Base-by-base conservation (phyloP, 2,888 invertebrate species). In the Nephrocerus scutellatus region DNA sequence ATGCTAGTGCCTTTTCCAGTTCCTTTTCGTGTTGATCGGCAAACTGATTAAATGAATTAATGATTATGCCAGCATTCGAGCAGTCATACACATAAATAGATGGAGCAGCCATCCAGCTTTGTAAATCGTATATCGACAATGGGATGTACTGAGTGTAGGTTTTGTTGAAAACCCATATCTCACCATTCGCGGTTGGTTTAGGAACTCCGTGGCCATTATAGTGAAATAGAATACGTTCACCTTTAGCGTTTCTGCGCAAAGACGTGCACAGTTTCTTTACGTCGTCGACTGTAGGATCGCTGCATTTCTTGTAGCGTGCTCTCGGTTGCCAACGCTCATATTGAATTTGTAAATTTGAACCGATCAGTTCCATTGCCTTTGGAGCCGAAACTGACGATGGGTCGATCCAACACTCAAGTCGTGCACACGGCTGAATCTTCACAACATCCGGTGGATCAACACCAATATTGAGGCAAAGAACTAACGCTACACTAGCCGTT, bases 151-250 rank as follows among this genome's bases (percentile, higher is more conserved):
- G 97, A 4, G 98, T 99, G 68, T 92, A 98, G 22, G 83, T 87
- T 83, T 92, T 81, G 71, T 99, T 98, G 72, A 98, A 98, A 4
- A 99, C 96, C 97, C 97, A 97, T 56, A 97, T 91, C 74, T 99
- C 98, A 7, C 98, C 97, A 71, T 98, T 98, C 13, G 81, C 75
- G 8, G 98, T 98, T 21, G 98, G 98, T 66, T 86, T 87, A 26
- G 98, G 98, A 42, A 99, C 98, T 12, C 98, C 98, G 66, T 98
- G 98, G 0, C 98, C 98, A 69, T 98, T 99, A 69, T 98, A 99
- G 70, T 99, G 98, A 71, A 98, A 98, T 36, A 99, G 72, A 23
- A 98, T 95, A 47, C 98, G 77, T 63, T 98, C 98, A 57, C 97
- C 97, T 70, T 97, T 97, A 5, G 98, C 97, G 70, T 93, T 96